A percentile compares a stretch with the other conserved stretches of the same genome.
Evolutionary conservation across 1,140 invertebrate species (phyloP).

Genomic region (Drosophila obscura): DNA sequence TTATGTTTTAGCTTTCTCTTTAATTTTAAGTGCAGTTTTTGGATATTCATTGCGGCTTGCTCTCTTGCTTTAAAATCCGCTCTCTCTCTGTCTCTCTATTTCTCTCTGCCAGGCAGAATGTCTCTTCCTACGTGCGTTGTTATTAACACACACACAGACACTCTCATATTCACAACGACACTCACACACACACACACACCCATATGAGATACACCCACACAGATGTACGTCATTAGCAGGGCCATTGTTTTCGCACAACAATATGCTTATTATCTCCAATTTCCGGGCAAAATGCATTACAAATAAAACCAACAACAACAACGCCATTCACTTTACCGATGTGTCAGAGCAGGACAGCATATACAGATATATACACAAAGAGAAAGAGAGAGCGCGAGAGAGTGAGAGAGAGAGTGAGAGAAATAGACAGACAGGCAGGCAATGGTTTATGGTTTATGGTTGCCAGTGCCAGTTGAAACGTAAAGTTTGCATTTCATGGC

Average conservation of each 20-base stretch:
- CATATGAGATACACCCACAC: constrained; percentile 43
- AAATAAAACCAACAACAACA: constrained; percentile 79
- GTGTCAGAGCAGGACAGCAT: not conserved
- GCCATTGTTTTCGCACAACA: constrained; percentile 78
- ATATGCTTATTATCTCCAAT: constrained; percentile 81
- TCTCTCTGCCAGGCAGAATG: constrained; percentile 4
- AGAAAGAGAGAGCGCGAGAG: constrained; percentile 1
- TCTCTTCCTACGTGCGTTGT: constrained; percentile 39
- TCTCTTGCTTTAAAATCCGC: too few species aligned
- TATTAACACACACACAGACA: constrained; percentile 44
- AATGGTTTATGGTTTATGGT: constrained; percentile 50
- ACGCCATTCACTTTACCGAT: not conserved
- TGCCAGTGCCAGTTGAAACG: constrained; percentile 56
- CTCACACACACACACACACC: constrained; percentile 4
- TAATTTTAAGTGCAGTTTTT: too few species aligned
- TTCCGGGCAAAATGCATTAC: constrained; percentile 80
- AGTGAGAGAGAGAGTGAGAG: not conserved
- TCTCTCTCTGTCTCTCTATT: too few species aligned
- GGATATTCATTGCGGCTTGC: too few species aligned
- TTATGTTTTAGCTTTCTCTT: too few species aligned
- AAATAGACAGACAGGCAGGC: not conserved
- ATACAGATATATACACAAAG: not conserved
- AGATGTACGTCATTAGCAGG: constrained; percentile 75
- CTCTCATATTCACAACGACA: not conserved
- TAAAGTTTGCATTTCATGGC: constrained; percentile 73